Evolutionary conservation across 2,888 invertebrate genomes (phyloP).

Genomic region (Cepaea hortensis): DNA sequence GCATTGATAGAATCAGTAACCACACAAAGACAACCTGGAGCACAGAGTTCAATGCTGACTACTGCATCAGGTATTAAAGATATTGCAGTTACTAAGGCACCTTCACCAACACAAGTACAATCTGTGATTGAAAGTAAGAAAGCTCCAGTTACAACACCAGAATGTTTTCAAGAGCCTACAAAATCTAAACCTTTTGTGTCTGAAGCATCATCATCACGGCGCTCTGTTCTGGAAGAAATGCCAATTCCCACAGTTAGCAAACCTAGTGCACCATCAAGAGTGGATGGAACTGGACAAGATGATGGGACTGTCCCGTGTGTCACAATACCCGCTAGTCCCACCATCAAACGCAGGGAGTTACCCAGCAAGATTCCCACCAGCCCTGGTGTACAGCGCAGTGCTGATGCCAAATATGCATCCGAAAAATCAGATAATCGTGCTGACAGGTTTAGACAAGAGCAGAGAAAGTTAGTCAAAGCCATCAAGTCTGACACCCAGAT

Average conservation of each 20-base stretch:
- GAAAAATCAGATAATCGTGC: constrained; percentile 45
- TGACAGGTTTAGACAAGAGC: constrained; percentile 48
- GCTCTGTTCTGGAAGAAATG: constrained; percentile 44
- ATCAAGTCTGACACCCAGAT: constrained; percentile 52
- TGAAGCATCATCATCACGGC: constrained; percentile 23
- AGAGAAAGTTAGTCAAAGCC: constrained; percentile 52
- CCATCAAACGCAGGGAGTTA: constrained; percentile 45
- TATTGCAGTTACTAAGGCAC: neutral
- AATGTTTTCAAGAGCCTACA: neutral
- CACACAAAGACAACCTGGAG: neutral
- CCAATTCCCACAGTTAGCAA: constrained; percentile 41
- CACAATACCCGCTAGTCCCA: constrained; percentile 47
- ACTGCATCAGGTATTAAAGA: neutral
- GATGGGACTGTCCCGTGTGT: constrained; percentile 22
- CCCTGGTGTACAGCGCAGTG: constrained; percentile 21
- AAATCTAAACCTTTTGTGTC: neutral
- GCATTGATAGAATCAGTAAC: neutral
- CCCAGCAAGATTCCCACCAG: constrained; percentile 46
- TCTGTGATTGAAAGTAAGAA: neutral
- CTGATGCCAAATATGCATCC: constrained; percentile 27
- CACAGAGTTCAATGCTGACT: constrained; percentile 6
- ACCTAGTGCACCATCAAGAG: neutral
- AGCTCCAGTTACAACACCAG: neutral
- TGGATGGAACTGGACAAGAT: constrained; percentile 27
- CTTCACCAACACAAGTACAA: neutral